These are phyloP conservation scores for Channa maculata DNA, from an alignment of 2,113 vertebrate species.

Conservation along the genomic window DNA sequence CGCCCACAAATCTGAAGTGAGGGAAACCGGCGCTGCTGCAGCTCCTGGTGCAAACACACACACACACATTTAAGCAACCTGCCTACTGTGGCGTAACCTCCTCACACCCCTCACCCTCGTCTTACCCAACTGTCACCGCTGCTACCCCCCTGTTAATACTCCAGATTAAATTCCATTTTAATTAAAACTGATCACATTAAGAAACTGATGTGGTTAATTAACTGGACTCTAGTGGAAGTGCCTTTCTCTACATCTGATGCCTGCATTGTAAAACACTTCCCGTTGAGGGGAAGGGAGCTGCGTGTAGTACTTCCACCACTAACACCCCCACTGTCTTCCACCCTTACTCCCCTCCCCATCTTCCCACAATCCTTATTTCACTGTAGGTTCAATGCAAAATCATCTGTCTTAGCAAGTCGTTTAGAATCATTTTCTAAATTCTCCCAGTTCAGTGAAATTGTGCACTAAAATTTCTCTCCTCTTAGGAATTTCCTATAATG, in stretches of 20 bases:
- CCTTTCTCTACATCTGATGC: conserved; percentile 89
- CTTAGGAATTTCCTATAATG: background rate
- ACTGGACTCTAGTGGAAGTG: conserved; percentile 92
- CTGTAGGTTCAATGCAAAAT: conserved; percentile 7
- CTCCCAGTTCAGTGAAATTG: background rate
- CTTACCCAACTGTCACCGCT: conserved; percentile 48
- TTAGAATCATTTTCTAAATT: conserved; percentile 20
- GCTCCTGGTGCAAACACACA: conserved; percentile 77
- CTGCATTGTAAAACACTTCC: conserved; percentile 87
- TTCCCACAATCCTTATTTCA: background rate
- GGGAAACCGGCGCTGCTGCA: conserved; percentile 63
- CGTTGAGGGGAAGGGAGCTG: conserved; percentile 44
- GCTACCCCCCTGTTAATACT: conserved; percentile 75
- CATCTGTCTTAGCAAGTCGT: conserved; percentile 17
- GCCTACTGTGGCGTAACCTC: conserved; percentile 90
- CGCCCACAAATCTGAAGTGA: conserved; percentile 96
- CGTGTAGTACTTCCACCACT: conserved; percentile 18
- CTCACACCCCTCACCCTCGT: conserved; percentile 50
- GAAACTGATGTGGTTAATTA: conserved; percentile 99
- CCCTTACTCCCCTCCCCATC: background rate
- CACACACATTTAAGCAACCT: conserved; percentile 90
- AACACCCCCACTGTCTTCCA: background rate
- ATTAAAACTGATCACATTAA: conserved; percentile 99
- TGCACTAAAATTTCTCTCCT: background rate
- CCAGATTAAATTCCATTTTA: conserved; percentile 98